Evolutionary conservation across 64 coral and sea anemone genomes (phyloP), one percentile per base, ranked within the genome.

Genomic region (Montipora foliosa): DNA sequence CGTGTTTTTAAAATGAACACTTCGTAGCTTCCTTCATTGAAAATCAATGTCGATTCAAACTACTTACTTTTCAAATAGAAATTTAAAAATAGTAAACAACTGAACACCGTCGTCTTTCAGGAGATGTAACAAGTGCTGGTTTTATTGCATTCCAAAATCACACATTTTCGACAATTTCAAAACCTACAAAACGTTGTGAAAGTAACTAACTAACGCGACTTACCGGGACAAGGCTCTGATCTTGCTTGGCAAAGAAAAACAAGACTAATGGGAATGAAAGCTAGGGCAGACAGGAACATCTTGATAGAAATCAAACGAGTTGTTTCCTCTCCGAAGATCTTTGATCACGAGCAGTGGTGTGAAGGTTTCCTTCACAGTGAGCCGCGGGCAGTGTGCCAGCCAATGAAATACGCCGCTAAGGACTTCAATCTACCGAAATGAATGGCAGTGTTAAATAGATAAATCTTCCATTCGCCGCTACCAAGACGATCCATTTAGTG

Each of bases 121-220:
- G 13, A 29, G 59, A 24, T 11, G 49, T 50, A 72, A 72, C 6
- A 70, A 19, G 15, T n/a, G 0, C 61, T 19, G 6, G 17, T 83
- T 72, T 70, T 19, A 86, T 17, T 10, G 46, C 82, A 86, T 86
- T 86, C 82, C 82, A 71, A 15, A 49, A 86, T 86, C 82, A 86
- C 82, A 59, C 66, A 72, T 86, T 86, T 85, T 86, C 47, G 1
- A 20, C 9, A n/a, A 49, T 3, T 19, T 1, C 16, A 20, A 71
- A 48, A 5, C 44, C 9, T 19, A 15, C 12, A 49, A 12, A 86
- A 71, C 82, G 82, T 70, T 62, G 64, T 6, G 4, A 86, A 50
- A 24, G 5, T 7, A 72, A 20, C 46, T 37, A 37, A n/a, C 10
- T 86, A 17, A 86, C 45, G 6, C 46, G 66, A 72, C 62, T 72